Base-by-base conservation (phyloP, 2,113 vertebrate genomes). In the Speoplatyrhinus poulsoni region DNA sequence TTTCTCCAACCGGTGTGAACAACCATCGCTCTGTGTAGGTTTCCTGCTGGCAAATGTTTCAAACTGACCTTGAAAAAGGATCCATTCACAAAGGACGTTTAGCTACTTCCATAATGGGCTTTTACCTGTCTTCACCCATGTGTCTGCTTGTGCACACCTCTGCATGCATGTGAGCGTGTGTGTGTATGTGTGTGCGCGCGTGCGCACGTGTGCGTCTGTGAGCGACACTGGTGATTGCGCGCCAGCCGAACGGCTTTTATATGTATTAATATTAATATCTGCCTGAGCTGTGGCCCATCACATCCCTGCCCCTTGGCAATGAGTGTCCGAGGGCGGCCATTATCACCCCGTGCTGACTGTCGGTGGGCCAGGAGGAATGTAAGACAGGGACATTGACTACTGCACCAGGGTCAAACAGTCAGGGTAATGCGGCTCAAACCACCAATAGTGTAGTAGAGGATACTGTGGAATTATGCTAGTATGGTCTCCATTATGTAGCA, bases 231-330 rank as follows among this genome's bases (percentile, higher is more conserved):
- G 86, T 84, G 86, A 88, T 80, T 88, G 72, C 70, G 80, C 85
- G 89, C 85, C 89, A 88, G 89, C 83, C 82, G 69, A 73, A 82
- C 79, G 76, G 89, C 88, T 92, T 92, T 93, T 92, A 92, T 85
- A 91, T 77, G 79, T 91, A 93, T 93, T 93, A 92, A 92, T 94
- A 94, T 94, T 93, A 92, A 94, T 93, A 92, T 85, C 75, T 82
- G 76, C 82, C 80, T 81, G 88, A 87, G 86, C 85, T 78, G 79
- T 57, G 86, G 85, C 83, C 81, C 80, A 85, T 87, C 86, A 77
- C 84, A 75, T 77, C 76, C 70, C 77, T 87, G 87, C 81, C 87
- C 90, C 62, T 66, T 82, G 81, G 86, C 86, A 82, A 82, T 67
- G 77, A 72, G 84, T 88, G 87, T 89, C 89, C 89, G 79, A 89